Evolutionary conservation across 2,113 vertebrate genomes (phyloP).

Genomic region (Polypterus senegalus): DNA sequence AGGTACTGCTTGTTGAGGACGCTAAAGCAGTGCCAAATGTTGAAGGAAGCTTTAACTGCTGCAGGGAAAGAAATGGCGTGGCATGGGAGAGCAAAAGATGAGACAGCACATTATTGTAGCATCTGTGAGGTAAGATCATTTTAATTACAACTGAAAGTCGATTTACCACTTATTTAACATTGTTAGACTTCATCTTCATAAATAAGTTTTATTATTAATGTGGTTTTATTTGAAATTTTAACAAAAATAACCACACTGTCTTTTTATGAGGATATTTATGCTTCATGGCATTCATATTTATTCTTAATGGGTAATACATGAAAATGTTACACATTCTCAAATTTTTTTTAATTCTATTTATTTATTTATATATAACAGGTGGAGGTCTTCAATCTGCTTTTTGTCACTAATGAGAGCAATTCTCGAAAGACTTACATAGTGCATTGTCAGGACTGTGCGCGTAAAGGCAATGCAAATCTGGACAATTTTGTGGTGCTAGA

Average conservation of each 20-base stretch:
- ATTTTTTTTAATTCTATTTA: conserved; percentile 18
- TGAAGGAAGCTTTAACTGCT: conserved; percentile 78
- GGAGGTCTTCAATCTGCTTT: conserved; percentile 95
- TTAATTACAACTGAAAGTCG: too few relatives aligned
- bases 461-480: conserved; percentile 80
- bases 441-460: conserved; percentile 95
- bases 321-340: conserved; percentile 12
- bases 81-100: conserved; percentile 80
- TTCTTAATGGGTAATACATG: background rate
- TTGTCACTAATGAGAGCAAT: conserved; percentile 91
- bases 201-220: too few relatives aligned
- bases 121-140: conserved; percentile 80
- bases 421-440: conserved; percentile 82
- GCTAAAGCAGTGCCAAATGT: conserved; percentile 87
- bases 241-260: too few relatives aligned
- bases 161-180: too few relatives aligned
- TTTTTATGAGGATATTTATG: too few relatives aligned
- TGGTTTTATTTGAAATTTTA: too few relatives aligned
- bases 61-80: conserved; percentile 84
- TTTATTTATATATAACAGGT: conserved; percentile 53
- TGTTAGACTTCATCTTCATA: too few relatives aligned
- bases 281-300: too few relatives aligned
- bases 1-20: conserved; percentile 96
- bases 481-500: conserved; percentile 96
- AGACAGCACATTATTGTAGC: conserved; percentile 95